Evolutionary conservation across 1,140 invertebrate genomes (phyloP).

Genomic region (Cataglyphis hispanica): DNA sequence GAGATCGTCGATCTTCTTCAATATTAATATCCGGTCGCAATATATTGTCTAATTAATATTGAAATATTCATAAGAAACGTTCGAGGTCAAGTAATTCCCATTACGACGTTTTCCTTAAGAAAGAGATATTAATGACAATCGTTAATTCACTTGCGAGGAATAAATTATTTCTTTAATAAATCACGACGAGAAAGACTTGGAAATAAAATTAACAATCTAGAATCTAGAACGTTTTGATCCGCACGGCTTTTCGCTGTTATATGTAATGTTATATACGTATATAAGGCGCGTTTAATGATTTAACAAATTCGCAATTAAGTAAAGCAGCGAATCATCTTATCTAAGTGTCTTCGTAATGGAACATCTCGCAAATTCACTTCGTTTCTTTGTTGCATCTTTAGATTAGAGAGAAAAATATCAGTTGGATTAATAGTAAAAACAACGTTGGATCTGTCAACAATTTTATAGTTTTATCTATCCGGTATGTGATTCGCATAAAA

Average conservation of each 20-base stretch:
- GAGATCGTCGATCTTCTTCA: not conserved
- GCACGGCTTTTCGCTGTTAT: constrained; percentile 11
- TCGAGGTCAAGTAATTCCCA: not conserved
- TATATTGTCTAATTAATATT: constrained; percentile 6
- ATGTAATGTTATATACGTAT: not conserved
- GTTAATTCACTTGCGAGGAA: not conserved
- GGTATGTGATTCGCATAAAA: constrained; percentile 50
- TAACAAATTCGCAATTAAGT: not conserved
- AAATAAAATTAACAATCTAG: constrained; percentile 4
- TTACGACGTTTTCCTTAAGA: not conserved
- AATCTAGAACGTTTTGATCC: not conserved
- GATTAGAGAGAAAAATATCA: constrained; percentile 8
- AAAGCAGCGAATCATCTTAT: not conserved
- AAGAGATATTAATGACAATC: constrained; percentile 34
- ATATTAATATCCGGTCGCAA: constrained; percentile 5
- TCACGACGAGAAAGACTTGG: not conserved
- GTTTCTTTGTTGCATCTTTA: not conserved
- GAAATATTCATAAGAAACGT: not conserved
- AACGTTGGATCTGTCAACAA: constrained; percentile 37
- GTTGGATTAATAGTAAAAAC: constrained; percentile 3
- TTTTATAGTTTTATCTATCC: constrained; percentile 7
- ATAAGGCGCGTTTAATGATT: constrained; percentile 5
- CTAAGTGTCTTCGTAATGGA: not conserved
- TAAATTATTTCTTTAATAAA: constrained; percentile 43
- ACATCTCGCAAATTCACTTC: not conserved